Evolutionary conservation across 2,888 invertebrate genomes (phyloP).

Genomic region (Stenchaetothrips biformis): DNA sequence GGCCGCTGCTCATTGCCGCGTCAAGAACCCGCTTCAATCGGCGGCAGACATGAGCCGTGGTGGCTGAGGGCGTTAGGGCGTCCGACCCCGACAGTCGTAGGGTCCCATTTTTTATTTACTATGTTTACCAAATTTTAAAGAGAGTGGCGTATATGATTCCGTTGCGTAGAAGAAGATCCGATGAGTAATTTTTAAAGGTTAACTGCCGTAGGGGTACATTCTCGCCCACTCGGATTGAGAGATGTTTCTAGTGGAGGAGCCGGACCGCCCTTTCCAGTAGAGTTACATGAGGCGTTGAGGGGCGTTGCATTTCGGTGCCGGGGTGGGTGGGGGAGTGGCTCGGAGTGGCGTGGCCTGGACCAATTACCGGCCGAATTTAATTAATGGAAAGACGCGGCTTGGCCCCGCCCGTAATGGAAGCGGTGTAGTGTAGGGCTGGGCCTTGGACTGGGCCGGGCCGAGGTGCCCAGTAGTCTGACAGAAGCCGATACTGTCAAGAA

Average conservation of each 20-base stretch:
- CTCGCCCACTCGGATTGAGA: not conserved
- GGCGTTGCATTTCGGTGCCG: not conserved
- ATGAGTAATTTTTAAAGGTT: no score
- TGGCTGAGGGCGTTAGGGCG: no score
- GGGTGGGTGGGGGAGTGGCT: not conserved
- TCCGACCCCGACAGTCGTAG: no score
- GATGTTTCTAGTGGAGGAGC: not conserved
- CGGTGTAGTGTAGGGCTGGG: not conserved
- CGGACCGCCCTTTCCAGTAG: not conserved
- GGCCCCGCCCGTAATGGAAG: not conserved
- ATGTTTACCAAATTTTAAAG: no score
- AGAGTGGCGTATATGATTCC: no score
- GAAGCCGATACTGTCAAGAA: conserved; percentile 9
- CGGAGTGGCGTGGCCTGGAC: not conserved
- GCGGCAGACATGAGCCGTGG: no score
- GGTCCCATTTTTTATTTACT: no score
- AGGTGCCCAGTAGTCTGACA: not conserved
- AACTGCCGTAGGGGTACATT: no score
- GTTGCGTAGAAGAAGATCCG: no score
- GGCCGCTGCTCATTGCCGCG: no score
- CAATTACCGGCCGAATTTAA: conserved; percentile 23
- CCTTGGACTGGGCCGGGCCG: not conserved
- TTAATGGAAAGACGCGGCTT: not conserved
- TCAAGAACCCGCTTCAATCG: no score
- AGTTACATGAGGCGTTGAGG: not conserved